A percentile compares a stretch with the other conserved stretches of the same genome.
Conservation (phyloP, 2,888 invertebrate species). For the Lithophane leautieri region DNA sequence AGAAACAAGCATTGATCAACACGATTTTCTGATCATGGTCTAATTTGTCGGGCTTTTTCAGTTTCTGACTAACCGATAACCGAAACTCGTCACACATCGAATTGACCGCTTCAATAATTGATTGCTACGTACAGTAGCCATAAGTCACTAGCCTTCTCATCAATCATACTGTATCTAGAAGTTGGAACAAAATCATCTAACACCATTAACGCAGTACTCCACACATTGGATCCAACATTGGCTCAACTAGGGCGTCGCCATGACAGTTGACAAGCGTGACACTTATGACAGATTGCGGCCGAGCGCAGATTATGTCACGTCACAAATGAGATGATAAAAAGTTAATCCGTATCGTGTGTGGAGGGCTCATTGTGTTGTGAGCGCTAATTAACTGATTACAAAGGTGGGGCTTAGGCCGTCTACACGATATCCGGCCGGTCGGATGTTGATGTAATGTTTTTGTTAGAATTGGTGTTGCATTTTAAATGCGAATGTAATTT, state of each 20-base stretch:
- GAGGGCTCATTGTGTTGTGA: constrained; percentile 62
- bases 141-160: constrained; percentile 11
- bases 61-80: neutral
- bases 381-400: constrained; percentile 68
- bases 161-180: constrained; percentile 29
- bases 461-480: constrained; percentile 41
- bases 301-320: constrained; percentile 83
- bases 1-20: neutral
- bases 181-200: constrained; percentile 32
- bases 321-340: constrained; percentile 78
- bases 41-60: neutral
- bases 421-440: constrained; percentile 49
- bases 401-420: constrained; percentile 57
- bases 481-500: constrained; percentile 27
- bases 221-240: constrained; percentile 48
- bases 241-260: constrained; percentile 58
- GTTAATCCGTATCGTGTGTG: constrained; percentile 67
- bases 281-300: constrained; percentile 84
- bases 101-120: constrained; percentile 12
- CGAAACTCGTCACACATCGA: neutral
- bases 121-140: neutral
- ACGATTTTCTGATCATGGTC: neutral
- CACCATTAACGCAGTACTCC: constrained; percentile 29
- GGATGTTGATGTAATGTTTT: constrained; percentile 44
- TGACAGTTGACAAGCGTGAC: constrained; percentile 80